Conservation (phyloP, 2,797 vertebrate species). For the Notoglanidium macrostoma region DNA sequence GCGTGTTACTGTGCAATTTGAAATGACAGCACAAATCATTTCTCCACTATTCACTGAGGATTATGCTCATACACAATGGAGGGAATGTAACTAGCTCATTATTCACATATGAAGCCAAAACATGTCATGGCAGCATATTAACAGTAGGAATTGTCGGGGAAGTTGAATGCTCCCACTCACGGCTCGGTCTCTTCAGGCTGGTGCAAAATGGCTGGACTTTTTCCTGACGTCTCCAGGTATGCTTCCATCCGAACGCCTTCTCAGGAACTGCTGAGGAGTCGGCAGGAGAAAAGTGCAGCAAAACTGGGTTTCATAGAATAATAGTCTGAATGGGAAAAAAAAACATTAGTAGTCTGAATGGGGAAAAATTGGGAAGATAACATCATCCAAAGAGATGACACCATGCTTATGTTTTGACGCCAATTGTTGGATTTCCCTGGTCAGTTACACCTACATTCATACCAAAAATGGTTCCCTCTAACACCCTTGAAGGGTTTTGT, state of each 20-base stretch:
- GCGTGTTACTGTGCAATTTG: slow-evolving; percentile 41
- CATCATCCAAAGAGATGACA: background rate
- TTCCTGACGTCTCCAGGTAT: background rate
- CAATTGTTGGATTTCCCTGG: background rate
- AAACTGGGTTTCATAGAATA: background rate
- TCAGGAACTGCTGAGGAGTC: background rate
- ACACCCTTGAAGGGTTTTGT: background rate
- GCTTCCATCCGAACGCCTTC: background rate
- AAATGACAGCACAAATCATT: slow-evolving; percentile 56
- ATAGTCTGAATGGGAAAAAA: background rate
- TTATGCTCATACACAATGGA: slow-evolving; percentile 55
- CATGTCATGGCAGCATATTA: slow-evolving; percentile 56
- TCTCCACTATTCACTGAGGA: slow-evolving; percentile 47
- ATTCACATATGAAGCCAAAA: slow-evolving; percentile 60
- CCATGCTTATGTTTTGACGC: background rate
- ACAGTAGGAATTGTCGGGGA: slow-evolving; percentile 54
- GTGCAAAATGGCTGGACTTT: slow-evolving; percentile 34
- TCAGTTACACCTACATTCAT: background rate
- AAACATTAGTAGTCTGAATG: background rate
- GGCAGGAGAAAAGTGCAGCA: background rate
- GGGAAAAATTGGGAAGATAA: too few species aligned
- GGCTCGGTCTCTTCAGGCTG: slow-evolving; percentile 38
- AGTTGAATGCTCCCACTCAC: slow-evolving; percentile 40
- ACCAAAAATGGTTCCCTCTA: background rate
- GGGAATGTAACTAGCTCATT: slow-evolving; percentile 61